Percentiles rank a stretch among this genome's conserved stretches.
These are phyloP conservation scores for Tenualosa ilisha DNA, from an alignment of 2,797 vertebrate species.

Conservation along the genomic window DNA sequence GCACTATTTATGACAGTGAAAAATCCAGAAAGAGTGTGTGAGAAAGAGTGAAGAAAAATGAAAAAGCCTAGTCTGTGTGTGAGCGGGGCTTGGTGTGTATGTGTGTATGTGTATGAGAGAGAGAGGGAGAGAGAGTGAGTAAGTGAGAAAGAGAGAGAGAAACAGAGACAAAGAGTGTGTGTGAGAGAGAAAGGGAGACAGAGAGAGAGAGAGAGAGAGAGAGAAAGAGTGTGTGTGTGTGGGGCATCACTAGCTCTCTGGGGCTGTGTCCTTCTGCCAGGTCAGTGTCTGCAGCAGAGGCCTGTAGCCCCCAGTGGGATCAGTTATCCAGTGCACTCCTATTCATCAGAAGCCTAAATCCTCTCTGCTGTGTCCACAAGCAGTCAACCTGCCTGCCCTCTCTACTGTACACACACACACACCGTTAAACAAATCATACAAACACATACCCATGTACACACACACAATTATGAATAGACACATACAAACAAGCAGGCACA, in stretches of 20 bases:
- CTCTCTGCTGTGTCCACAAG: slow-evolving; percentile 30
- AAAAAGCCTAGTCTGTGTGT: no score
- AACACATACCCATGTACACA: neutral
- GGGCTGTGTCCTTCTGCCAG: slow-evolving; percentile 39
- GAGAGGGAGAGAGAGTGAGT: no score
- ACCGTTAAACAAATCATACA: neutral
- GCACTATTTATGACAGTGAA: no score
- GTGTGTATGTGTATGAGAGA: no score
- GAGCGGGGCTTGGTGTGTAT: no score
- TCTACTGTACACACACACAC: slow-evolving; percentile 10
- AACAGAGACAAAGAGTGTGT: neutral
- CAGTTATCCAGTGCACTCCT: slow-evolving; percentile 44
- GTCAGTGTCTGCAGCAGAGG: slow-evolving; percentile 38
- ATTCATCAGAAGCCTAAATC: slow-evolving; percentile 52
- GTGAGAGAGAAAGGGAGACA: neutral
- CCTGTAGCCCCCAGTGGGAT: slow-evolving; percentile 38
- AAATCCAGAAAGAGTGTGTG: no score
- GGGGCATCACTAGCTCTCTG: slow-evolving; percentile 32
- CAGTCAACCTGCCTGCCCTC: slow-evolving; percentile 17
- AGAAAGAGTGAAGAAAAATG: no score
- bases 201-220: no score
- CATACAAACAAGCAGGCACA: neutral
- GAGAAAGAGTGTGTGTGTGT: slow-evolving; percentile 23
- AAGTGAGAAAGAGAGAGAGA: no score
- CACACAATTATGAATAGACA: neutral